Evolutionary conservation across 2,797 vertebrate species (phyloP).

Genomic region (Mormyrus hasselquistii): DNA sequence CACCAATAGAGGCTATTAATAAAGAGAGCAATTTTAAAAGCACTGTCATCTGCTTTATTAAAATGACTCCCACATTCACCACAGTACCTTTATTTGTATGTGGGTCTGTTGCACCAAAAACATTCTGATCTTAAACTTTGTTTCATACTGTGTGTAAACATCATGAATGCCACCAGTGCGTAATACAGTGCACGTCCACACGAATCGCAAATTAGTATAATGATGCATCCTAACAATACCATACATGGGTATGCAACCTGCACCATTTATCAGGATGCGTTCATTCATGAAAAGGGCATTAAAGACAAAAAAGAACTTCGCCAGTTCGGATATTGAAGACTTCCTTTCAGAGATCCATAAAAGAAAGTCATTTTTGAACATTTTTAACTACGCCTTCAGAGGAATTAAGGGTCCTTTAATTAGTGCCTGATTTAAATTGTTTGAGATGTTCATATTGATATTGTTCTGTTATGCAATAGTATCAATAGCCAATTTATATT

Average conservation of each 20-base stretch:
- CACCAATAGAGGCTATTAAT: background rate
- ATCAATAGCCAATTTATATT: background rate
- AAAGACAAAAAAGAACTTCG: background rate
- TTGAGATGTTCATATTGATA: background rate
- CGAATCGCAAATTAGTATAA: background rate
- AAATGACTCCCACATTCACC: background rate
- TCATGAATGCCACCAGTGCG: background rate
- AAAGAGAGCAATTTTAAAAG: background rate
- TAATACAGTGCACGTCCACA: background rate
- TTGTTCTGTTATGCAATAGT: background rate
- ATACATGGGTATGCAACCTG: background rate
- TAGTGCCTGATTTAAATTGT: background rate
- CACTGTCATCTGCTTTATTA: background rate
- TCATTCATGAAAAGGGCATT: background rate
- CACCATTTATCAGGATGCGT: background rate
- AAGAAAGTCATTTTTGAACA: background rate
- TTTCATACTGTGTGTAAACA: background rate
- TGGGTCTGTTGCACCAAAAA: background rate
- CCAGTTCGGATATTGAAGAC: background rate
- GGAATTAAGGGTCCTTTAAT: background rate
- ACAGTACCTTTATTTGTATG: background rate
- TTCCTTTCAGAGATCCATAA: background rate
- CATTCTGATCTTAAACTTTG: background rate
- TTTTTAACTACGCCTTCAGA: background rate
- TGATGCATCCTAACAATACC: background rate